phyloP scores from a whole-genome alignment of 2,888 invertebrate genomes.

The Drosophila ustulata region DNA sequence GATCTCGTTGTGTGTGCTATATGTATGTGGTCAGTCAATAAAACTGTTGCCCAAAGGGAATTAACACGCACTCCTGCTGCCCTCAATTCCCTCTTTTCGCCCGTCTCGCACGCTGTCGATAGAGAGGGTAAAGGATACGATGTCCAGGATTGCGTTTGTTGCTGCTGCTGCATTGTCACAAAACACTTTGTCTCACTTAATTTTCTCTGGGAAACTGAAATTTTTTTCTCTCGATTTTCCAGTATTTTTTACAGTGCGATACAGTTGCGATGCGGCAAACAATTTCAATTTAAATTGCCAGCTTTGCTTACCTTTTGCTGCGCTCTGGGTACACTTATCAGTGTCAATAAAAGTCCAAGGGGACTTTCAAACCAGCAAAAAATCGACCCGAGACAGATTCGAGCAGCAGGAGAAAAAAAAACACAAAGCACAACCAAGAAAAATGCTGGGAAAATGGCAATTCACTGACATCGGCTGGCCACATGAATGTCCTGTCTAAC shows the following conservation, averaged over 20 bases:
- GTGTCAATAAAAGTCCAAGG: slow-evolving; percentile 76
- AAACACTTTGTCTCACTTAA: slow-evolving; percentile 79
- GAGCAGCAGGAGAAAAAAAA: slow-evolving; percentile 7
- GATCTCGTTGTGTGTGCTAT: slow-evolving; percentile 29
- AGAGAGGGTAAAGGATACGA: not conserved
- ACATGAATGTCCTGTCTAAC: slow-evolving; percentile 43
- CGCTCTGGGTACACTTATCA: slow-evolving; percentile 77
- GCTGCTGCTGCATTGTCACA: slow-evolving; percentile 56
- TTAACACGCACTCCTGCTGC: slow-evolving; percentile 57
- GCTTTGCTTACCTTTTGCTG: slow-evolving; percentile 75
- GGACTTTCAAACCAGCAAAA: slow-evolving; percentile 38
- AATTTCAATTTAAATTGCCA: slow-evolving; percentile 80
- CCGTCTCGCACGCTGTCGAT: not conserved
- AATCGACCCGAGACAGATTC: slow-evolving; percentile 45
- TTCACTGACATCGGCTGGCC: slow-evolving; percentile 32
- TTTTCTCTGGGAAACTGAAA: slow-evolving; percentile 49
- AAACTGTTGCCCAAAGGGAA: slow-evolving; percentile 74
- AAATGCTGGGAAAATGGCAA: slow-evolving; percentile 24
- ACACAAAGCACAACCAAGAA: slow-evolving; percentile 4
- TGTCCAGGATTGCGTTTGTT: slow-evolving; percentile 29
- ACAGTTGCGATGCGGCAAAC: slow-evolving; percentile 71
- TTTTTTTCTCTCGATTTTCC: slow-evolving; percentile 42
- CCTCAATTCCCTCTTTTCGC: slow-evolving; percentile 9
- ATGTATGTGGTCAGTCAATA: slow-evolving; percentile 70
- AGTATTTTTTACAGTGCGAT: slow-evolving; percentile 39